Percentiles rank a stretch among this genome's conserved stretches.
phyloP scores from a whole-genome alignment of 1,140 invertebrate genomes.

The Aphelinus atriplicis region DNA sequence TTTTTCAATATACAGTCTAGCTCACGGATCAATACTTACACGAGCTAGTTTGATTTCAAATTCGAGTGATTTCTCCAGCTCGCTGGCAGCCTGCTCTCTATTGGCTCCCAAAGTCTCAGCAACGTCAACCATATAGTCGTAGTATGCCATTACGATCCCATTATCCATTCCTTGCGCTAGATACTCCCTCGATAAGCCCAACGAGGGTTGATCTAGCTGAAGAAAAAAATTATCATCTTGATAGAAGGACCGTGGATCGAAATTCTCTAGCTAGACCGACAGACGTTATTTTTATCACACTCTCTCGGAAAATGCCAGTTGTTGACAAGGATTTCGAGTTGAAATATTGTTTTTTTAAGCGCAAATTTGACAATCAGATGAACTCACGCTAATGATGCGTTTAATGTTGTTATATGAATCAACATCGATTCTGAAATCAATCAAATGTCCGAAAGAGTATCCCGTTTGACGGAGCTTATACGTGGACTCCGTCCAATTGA shows the following conservation, averaged over 20 bases:
- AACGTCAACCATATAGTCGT: not conserved
- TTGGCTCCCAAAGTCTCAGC: too few species aligned
- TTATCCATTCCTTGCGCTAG: not conserved
- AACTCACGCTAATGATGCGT: too few species aligned
- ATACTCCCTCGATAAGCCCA: not conserved
- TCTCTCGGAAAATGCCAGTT: too few species aligned
- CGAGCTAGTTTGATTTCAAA: constrained; percentile 51
- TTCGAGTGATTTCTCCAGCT: not conserved
- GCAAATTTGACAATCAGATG: too few species aligned
- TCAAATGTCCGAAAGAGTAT: constrained; percentile 89
- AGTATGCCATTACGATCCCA: not conserved
- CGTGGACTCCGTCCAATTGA: constrained; percentile 84
- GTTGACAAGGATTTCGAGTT: too few species aligned
- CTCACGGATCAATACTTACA: constrained; percentile 49
- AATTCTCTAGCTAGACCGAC: constrained; percentile 56
- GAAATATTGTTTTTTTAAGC: too few species aligned
- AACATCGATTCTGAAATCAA: constrained; percentile 88
- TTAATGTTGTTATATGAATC: constrained; percentile 86
- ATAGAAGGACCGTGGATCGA: too few species aligned
- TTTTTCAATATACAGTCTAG: too few species aligned
- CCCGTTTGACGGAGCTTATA: constrained; percentile 82
- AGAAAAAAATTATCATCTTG: too few species aligned
- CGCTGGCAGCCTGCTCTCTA: too few species aligned
- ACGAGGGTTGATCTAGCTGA: not conserved
- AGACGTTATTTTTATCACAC: too few species aligned